Base-by-base conservation (phyloP, 2,888 invertebrate species). In the Cordilura impudica region DNA sequence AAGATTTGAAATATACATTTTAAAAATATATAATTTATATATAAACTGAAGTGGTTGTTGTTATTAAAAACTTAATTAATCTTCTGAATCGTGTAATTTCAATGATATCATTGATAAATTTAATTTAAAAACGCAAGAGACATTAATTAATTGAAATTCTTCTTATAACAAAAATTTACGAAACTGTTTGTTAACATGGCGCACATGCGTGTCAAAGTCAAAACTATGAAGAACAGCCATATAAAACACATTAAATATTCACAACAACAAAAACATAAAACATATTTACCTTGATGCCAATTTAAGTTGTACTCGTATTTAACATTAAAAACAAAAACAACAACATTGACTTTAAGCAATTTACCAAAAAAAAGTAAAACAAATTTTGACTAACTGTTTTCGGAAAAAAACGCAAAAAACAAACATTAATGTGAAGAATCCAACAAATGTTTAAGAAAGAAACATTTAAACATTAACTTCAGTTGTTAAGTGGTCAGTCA, bases 41-140 rank as follows among this genome's bases (percentile, higher is more conserved):
- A 39, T 39, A 0, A 39, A 4, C 4, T n/a, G 1, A 39, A 39
- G 10, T 31, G 5, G 10, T 39, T 39, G 35, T 39, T n/a, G 2
- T 39, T 39, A 4, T 10, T n/a, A 12, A 1, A 12, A 12, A 35
- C n/a, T n/a, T n/a, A n/a, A n/a, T n/a, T n/a, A 39, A 12, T 39
- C 12, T 39, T n/a, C 1, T n/a, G n/a, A 5, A 51, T 12, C 63
- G 8, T 63, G 2, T 2, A 45, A 23, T 53, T 54, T 43, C 66
- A 67, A 54, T 67, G 69, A 60, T 60, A 70, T 60, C 69, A 70
- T 51, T 58, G 69, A 51, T 58, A 31, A 49, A n/a, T 21, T n/a
- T n/a, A 35, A 51, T 70, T 60, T 60, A 58, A 18, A n/a, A 21
- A 23, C 18, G 18, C 19, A 26, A 16, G 23, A 43, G 23, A 23